phyloP scores from a whole-genome alignment of 2,113 vertebrate species.

The Neodon shergylaensis region DNA sequence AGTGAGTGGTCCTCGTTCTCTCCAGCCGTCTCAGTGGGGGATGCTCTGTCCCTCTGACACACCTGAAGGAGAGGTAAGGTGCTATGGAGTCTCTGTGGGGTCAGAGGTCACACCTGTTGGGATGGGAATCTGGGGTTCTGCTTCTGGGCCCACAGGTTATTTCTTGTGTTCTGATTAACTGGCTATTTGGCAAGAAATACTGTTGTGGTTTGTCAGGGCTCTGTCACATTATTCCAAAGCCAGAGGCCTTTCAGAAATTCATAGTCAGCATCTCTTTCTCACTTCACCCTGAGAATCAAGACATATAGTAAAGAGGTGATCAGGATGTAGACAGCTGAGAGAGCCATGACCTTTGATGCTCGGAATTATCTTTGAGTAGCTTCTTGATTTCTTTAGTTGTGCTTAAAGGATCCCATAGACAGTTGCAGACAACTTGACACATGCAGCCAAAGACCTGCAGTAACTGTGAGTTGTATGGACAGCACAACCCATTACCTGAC shows the following conservation, averaged over 20 bases:
- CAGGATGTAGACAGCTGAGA: neutral
- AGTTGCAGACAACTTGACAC: neutral
- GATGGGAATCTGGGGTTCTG: neutral
- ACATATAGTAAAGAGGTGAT: neutral
- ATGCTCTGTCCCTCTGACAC: slow-evolving; percentile 99
- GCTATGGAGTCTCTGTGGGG: neutral
- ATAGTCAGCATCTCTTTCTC: neutral
- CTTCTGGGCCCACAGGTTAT: neutral
- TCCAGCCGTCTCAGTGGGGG: slow-evolving; percentile 99
- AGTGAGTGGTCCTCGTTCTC: slow-evolving; percentile 97
- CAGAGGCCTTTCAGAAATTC: neutral
- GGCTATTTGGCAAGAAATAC: neutral
- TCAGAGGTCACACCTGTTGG: neutral
- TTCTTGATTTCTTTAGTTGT: neutral
- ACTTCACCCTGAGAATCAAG: neutral
- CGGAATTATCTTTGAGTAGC: neutral
- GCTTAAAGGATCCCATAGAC: neutral
- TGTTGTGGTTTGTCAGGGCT: neutral
- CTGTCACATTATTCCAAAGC: neutral
- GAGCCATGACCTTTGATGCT: neutral
- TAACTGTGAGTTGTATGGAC: neutral
- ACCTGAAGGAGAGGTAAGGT: slow-evolving; percentile 96
- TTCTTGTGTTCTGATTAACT: neutral
- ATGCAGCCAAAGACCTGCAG: neutral
- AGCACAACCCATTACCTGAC: neutral